These are phyloP conservation scores for Prorops nasuta DNA, from an alignment of 1,140 invertebrate species.

Conservation along the genomic window DNA sequence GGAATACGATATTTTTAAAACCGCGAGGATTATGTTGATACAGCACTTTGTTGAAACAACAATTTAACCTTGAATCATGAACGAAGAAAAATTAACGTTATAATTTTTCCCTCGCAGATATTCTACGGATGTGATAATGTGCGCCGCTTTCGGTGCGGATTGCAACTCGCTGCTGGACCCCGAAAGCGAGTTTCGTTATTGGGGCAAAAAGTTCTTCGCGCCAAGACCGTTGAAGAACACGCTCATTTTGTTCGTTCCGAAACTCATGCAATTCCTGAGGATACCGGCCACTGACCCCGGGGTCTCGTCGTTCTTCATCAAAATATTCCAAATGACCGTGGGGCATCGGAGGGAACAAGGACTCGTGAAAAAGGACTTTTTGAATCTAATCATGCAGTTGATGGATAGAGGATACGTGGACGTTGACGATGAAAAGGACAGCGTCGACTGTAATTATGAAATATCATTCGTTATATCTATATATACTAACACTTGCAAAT, in stretches of 20 bases:
- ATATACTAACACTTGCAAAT: too few relatives aligned
- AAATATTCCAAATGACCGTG: constrained; percentile 56
- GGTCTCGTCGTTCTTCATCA: constrained; percentile 49
- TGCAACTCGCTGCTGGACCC: constrained; percentile 57
- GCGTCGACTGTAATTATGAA: too few relatives aligned
- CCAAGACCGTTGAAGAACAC: background rate
- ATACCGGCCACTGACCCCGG: constrained; percentile 16
- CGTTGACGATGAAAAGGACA: constrained; percentile 20
- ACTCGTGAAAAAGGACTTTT: constrained; percentile 49
- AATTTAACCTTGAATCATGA: background rate
- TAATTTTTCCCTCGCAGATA: constrained; percentile 33
- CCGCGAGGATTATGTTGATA: background rate
- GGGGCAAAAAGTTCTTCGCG: constrained; percentile 4
- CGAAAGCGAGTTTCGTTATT: constrained; percentile 5
- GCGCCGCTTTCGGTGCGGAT: constrained; percentile 61
- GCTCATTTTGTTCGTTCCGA: constrained; percentile 6
- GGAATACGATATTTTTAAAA: background rate
- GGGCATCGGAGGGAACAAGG: constrained; percentile 49
- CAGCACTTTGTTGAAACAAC: background rate
- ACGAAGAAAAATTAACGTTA: background rate
- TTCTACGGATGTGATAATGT: constrained; percentile 62
- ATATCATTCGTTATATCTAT: too few relatives aligned
- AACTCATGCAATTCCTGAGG: constrained; percentile 14
- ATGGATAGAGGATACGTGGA: constrained; percentile 30
- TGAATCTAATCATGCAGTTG: constrained; percentile 37